Evolutionary conservation across 2,888 invertebrate species (phyloP).

Genomic region (Campoletis raptor): DNA sequence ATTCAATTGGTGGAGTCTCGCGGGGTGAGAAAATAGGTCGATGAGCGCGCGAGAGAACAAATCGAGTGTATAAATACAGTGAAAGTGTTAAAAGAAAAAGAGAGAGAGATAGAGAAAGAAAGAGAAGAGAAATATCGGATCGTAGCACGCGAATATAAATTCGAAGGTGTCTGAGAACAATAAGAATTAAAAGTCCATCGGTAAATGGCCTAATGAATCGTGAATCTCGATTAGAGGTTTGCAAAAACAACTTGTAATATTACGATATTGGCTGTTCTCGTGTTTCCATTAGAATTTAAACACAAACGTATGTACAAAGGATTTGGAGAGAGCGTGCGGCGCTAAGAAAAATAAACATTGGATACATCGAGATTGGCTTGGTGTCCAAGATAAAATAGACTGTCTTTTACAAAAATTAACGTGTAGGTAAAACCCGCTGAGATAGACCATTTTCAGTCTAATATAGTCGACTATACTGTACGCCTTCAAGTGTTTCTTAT

Average conservation of each 20-base stretch:
- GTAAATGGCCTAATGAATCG: conserved; percentile 56
- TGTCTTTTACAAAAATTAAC: conserved; percentile 3
- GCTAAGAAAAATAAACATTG: conserved; percentile 26
- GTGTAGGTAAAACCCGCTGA: background rate
- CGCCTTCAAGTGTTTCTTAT: background rate
- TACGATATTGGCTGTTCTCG: conserved; percentile 32
- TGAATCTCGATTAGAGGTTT: conserved; percentile 53
- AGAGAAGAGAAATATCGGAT: background rate
- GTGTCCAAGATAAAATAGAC: conserved; percentile 8
- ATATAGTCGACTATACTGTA: background rate
- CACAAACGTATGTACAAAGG: conserved; percentile 45
- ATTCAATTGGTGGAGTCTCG: conserved; percentile 24
- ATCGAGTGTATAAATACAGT: conserved; percentile 43
- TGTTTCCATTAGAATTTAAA: conserved; percentile 9
- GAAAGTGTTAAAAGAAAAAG: conserved; percentile 38
- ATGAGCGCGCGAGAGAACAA: conserved; percentile 50
- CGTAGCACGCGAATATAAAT: conserved; percentile 4
- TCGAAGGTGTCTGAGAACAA: conserved; percentile 37
- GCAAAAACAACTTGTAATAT: conserved; percentile 53
- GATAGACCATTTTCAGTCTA: conserved; percentile 9
- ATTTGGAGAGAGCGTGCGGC: conserved; percentile 37
- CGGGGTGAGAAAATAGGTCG: conserved; percentile 58
- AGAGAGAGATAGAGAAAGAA: background rate
- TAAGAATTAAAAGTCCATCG: conserved; percentile 60
- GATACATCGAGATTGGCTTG: conserved; percentile 4